Conservation (phyloP, 2,797 vertebrate species). For the Eurystomus glaucurus region DNA sequence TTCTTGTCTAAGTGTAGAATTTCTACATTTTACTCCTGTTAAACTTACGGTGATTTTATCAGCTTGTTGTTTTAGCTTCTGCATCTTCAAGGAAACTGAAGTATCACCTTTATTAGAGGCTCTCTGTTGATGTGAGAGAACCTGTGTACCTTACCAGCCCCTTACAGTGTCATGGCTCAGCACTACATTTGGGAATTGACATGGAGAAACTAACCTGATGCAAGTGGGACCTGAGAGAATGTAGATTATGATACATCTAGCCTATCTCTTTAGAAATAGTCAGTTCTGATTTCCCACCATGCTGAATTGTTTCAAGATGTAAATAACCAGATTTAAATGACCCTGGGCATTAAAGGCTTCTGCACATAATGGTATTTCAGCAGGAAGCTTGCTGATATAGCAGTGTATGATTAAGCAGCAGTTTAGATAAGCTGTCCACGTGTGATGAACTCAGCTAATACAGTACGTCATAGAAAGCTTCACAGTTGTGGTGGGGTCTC, state of each 20-base stretch:
- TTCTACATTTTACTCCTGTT: not conserved
- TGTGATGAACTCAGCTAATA: not conserved
- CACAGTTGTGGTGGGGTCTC: not conserved
- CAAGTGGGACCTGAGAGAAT: not conserved
- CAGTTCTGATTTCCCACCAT: not conserved
- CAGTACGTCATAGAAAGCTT: not conserved
- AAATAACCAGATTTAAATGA: not conserved
- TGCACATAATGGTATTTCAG: not conserved
- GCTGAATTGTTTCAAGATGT: not conserved
- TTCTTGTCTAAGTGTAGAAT: not conserved
- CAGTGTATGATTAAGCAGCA: not conserved
- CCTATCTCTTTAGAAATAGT: not conserved
- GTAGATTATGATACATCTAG: not conserved
- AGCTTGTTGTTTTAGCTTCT: not conserved
- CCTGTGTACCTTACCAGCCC: not conserved
- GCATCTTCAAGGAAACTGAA: not conserved
- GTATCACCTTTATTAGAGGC: not conserved
- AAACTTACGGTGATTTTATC: not conserved
- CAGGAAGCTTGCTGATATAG: not conserved
- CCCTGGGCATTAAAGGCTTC: not conserved
- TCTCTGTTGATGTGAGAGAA: not conserved
- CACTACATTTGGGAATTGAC: not conserved
- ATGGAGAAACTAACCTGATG: not conserved
- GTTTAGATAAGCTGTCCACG: not conserved
- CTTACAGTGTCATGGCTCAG: not conserved